Base-by-base conservation (phyloP, 2,888 invertebrate genomes). In the Drosophila rubida region DNA sequence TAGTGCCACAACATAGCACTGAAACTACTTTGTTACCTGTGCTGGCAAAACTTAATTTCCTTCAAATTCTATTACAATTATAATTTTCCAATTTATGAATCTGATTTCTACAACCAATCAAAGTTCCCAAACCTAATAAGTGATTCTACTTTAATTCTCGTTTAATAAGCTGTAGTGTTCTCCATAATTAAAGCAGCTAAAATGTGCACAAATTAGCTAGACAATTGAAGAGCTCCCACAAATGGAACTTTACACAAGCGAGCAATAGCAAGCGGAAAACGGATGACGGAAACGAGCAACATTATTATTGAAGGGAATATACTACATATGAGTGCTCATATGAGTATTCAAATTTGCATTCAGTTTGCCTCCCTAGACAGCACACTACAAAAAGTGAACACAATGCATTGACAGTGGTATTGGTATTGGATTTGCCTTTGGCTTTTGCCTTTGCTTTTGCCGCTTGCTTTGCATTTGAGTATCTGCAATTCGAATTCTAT, bases 281-380 rank as follows among this genome's bases (percentile, higher is more conserved):
- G 27, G 19, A 39, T 25, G 46, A 19, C 7, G 42, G 23, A 67
- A 67, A 68, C 35, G 19, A 42, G 14, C 11, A 50, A 48, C 25
- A 59, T 62, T 35, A 59, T 25, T 25, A 7, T 41, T 8, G 44
- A 13, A 23, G 16, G 54, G 22, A 23, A 49, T 41, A 16, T 44
- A 16, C 51, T 13, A 35, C 16, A 22, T n/a, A n/a, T n/a, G 22
- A 37, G 19, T 27, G 25, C 23, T 58, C 49, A 37, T 49, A 58
- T 25, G 53, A 11, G 30, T 54, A 74, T 74, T 71, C 48, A 57
- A 76, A 76, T 71, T 71, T 71, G 32, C 44, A 71, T 66, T 71
- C 23, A 22, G n/a, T 39, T 44, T 14, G 42, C 22, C 14, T 42
- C 72, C 55, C 41, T 14, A 53, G 68, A 50, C 48, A 30, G 30